Percentiles rank a stretch among this genome's conserved stretches.
Evolutionary conservation across 2,797 vertebrate genomes (phyloP).

Genomic region (Poeciliopsis turneri): DNA sequence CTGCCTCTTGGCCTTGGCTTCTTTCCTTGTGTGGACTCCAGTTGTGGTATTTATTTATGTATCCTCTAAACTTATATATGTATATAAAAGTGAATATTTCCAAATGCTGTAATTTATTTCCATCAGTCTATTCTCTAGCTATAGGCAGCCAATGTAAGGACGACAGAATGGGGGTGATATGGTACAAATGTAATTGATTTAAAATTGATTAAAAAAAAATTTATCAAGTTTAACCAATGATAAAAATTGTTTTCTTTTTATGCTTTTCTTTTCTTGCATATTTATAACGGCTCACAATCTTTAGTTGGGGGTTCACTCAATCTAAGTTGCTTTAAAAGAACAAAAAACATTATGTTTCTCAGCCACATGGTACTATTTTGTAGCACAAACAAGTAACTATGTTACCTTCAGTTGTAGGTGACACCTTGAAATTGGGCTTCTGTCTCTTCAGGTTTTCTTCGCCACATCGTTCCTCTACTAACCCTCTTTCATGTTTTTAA

Average conservation of each 20-base stretch:
- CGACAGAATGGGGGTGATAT: not conserved
- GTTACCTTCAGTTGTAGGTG: too few relatives aligned
- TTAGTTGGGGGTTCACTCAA: not conserved
- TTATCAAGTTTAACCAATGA: not conserved
- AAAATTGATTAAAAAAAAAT: not conserved
- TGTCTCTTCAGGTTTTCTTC: too few relatives aligned
- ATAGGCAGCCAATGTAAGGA: too few relatives aligned
- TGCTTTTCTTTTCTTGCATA: not conserved
- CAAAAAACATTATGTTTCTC: too few relatives aligned
- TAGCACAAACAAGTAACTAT: too few relatives aligned
- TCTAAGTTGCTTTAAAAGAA: too few relatives aligned
- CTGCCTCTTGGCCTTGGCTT: constrained; percentile 46
- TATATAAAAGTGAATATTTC: not conserved
- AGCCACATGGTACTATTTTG: too few relatives aligned
- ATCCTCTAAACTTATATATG: not conserved
- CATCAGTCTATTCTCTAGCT: not conserved
- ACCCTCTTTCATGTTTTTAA: too few relatives aligned
- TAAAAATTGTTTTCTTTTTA: not conserved
- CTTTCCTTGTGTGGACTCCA: constrained; percentile 49
- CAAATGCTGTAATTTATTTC: not conserved
- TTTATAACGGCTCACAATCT: not conserved
- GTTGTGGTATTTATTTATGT: constrained; percentile 5
- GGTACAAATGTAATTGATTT: not conserved
- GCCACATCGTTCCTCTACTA: too few relatives aligned
- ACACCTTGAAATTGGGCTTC: too few relatives aligned